phyloP scores from a whole-genome alignment of 2,888 invertebrate species.

The Ypsolopha sequella region DNA sequence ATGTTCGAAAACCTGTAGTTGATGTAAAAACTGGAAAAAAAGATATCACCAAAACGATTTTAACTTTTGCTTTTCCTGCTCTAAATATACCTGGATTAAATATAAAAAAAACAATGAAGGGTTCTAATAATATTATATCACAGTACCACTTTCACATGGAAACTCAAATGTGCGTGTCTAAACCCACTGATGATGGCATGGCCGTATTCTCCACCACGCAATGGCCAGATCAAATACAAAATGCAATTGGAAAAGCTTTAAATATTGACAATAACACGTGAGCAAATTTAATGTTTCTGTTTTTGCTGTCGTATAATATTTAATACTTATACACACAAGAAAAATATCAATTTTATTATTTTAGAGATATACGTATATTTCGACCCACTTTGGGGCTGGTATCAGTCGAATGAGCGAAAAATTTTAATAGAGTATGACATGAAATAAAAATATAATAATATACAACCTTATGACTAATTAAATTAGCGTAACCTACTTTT shows the following conservation, averaged over 20 bases:
- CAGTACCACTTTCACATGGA: slow-evolving; percentile 84
- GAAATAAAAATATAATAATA: too few relatives aligned
- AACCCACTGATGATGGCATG: slow-evolving; percentile 78
- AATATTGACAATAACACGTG: slow-evolving; percentile 72
- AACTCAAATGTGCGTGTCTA: slow-evolving; percentile 71
- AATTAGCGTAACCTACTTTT: too few relatives aligned
- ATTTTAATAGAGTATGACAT: too few relatives aligned
- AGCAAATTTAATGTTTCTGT: slow-evolving; percentile 8
- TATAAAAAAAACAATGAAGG: slow-evolving; percentile 50
- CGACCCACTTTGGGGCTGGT: too few relatives aligned
- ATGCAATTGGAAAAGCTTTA: slow-evolving; percentile 62
- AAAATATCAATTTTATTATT: too few relatives aligned
- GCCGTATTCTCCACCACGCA: slow-evolving; percentile 73
- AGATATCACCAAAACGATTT: neutral
- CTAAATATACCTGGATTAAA: slow-evolving; percentile 33
- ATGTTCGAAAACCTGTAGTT: slow-evolving; percentile 34
- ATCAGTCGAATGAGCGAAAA: too few relatives aligned
- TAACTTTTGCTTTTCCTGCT: slow-evolving; percentile 13
- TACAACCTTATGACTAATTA: too few relatives aligned
- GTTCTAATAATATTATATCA: slow-evolving; percentile 58
- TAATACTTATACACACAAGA: too few relatives aligned
- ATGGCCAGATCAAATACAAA: slow-evolving; percentile 69
- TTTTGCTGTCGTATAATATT: neutral
- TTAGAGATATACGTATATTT: too few relatives aligned
- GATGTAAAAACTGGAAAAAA: slow-evolving; percentile 23